A percentile compares a stretch with the other conserved stretches of the same genome.
These are phyloP conservation scores for Drosophila pachea DNA, from an alignment of 1,140 invertebrate species.

Conservation along the genomic window DNA sequence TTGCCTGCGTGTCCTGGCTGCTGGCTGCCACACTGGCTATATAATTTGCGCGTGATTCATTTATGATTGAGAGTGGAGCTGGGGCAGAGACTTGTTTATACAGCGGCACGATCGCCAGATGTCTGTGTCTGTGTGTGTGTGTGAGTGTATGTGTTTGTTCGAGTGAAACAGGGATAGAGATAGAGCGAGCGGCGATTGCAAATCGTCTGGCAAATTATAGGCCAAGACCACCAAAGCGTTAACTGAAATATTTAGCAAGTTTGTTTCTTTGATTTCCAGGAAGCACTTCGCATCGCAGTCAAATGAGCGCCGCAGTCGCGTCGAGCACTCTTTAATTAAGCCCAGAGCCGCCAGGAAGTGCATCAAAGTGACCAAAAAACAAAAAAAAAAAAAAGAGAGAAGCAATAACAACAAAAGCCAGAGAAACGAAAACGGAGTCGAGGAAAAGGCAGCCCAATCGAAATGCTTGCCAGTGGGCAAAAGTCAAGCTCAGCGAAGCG, in stretches of 20 bases:
- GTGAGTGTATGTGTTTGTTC: neutral
- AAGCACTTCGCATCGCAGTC: constrained; percentile 58
- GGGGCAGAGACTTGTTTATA: constrained; percentile 60
- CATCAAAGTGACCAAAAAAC: constrained; percentile 36
- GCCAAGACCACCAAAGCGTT: constrained; percentile 77
- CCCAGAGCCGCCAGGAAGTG: constrained; percentile 54
- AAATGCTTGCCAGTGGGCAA: constrained; percentile 25
- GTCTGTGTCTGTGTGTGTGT: constrained; percentile 12
- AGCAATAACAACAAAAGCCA: neutral
- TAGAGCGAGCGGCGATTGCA: constrained; percentile 35
- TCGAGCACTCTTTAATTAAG: constrained; percentile 69
- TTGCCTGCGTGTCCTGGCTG: constrained; percentile 61
- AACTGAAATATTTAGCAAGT: constrained; percentile 78
- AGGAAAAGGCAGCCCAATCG: constrained; percentile 10
- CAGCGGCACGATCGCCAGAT: constrained; percentile 53
- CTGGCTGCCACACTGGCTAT: constrained; percentile 44
- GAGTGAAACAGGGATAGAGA: neutral
- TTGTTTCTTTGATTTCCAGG: constrained; percentile 78
- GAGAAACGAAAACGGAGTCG: constrained; percentile 16
- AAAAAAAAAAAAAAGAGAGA: constrained; percentile 10
- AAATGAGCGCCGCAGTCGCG: constrained; percentile 62
- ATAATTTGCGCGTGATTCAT: constrained; percentile 77
- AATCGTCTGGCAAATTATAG: constrained; percentile 65
- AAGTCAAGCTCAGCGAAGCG: constrained; percentile 58
- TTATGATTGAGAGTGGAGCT: constrained; percentile 69